Percentiles rank a stretch among this genome's conserved stretches.
Conservation (phyloP, 2,888 invertebrate genomes). For the Temnothorax unifasciatus region DNA sequence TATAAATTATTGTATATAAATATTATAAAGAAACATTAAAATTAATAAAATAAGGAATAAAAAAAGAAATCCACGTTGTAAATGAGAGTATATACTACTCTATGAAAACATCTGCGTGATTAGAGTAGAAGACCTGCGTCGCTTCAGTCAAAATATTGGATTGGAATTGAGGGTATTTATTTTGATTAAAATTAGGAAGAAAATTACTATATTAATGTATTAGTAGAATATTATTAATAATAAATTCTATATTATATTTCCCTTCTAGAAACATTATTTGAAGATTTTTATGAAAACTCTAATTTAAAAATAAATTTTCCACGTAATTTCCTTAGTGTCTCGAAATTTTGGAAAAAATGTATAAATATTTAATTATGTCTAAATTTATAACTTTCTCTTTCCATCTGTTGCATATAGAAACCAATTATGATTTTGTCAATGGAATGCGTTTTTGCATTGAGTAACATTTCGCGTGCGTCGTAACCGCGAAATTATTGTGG, state of each 20-base stretch:
- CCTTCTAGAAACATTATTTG: background rate
- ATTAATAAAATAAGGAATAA: background rate
- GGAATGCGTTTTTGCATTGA: conserved; percentile 14
- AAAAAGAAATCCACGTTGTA: background rate
- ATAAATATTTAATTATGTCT: background rate
- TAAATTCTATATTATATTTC: background rate
- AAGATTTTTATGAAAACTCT: background rate
- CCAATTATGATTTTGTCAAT: conserved; percentile 4
- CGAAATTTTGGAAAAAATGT: background rate
- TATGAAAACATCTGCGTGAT: background rate
- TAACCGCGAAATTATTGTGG: conserved; percentile 6
- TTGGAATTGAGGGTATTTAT: background rate
- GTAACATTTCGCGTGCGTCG: conserved; percentile 21
- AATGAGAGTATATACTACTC: background rate
- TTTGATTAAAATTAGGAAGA: background rate
- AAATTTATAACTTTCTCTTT: background rate
- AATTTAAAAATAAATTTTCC: background rate
- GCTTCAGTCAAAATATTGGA: background rate
- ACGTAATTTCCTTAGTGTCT: background rate
- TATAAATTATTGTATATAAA: background rate
- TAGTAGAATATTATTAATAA: conserved; percentile 4
- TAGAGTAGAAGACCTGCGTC: background rate
- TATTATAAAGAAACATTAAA: background rate
- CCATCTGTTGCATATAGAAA: background rate
- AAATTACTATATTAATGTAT: background rate